phyloP scores from a whole-genome alignment of 1,140 invertebrate genomes.

The Psix sp. region DNA sequence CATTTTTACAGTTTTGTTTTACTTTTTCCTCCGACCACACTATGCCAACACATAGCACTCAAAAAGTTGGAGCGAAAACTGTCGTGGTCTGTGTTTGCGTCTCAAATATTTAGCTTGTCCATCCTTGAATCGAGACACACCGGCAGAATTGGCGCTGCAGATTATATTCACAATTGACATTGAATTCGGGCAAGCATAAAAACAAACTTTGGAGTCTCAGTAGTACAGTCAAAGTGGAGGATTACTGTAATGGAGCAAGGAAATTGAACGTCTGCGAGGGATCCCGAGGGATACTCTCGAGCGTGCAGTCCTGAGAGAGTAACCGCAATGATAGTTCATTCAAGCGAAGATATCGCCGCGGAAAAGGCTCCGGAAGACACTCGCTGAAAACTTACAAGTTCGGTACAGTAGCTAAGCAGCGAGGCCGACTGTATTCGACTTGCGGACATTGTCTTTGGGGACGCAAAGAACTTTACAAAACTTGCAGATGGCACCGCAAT shows the following conservation, averaged over 20 bases:
- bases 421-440: conserved; percentile 2
- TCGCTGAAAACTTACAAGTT: conserved; percentile 28
- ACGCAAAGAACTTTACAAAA: conserved; percentile 15
- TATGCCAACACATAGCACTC: too few relatives aligned
- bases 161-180: conserved; percentile 36
- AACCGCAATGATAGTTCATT: conserved; percentile 46
- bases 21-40: too few relatives aligned
- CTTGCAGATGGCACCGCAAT: conserved; percentile 1
- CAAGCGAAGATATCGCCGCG: conserved; percentile 24
- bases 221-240: conserved; percentile 28
- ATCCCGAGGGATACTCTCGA: conserved; percentile 33
- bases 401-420: conserved; percentile 1
- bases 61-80: too few relatives aligned
- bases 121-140: too few relatives aligned
- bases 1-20: too few relatives aligned
- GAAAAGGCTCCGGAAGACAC: conserved; percentile 24
- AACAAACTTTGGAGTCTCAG: conserved; percentile 39
- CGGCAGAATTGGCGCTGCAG: too few relatives aligned
- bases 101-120: too few relatives aligned
- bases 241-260: conserved; percentile 46
- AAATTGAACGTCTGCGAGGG: conserved; percentile 39
- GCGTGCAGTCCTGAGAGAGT: conserved; percentile 26
- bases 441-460: conserved; percentile 24
- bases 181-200: conserved; percentile 43
- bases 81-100: too few relatives aligned